Evolutionary conservation across 2,888 invertebrate genomes (phyloP).

Genomic region (Saturnia japonica): DNA sequence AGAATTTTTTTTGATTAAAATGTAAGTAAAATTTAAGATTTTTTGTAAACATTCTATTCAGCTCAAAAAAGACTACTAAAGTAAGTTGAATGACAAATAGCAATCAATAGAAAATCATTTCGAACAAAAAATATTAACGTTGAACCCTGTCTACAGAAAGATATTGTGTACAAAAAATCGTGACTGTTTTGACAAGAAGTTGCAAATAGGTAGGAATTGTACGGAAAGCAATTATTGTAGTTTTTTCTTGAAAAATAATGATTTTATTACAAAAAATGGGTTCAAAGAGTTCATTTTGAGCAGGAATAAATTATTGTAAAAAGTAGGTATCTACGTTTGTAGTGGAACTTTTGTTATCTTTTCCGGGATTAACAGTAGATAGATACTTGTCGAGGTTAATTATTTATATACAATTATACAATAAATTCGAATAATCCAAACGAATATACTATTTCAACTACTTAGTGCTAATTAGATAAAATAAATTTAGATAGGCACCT

Average conservation of each 20-base stretch:
- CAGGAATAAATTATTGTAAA: constrained; percentile 9
- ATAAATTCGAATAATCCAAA: neutral
- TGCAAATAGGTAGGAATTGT: neutral
- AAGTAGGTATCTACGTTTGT: constrained; percentile 13
- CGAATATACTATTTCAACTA: neutral
- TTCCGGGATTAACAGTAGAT: neutral
- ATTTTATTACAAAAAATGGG: constrained; percentile 20
- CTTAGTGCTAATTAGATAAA: neutral
- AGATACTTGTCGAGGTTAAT: neutral
- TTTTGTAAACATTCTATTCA: neutral
- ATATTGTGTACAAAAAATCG: constrained; percentile 26
- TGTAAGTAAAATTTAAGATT: neutral
- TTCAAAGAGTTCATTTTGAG: constrained; percentile 3
- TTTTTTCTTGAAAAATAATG: constrained; percentile 25
- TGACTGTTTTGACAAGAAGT: constrained; percentile 24
- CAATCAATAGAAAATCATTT: neutral
- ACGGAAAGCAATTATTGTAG: constrained; percentile 23
- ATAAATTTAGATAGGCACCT: neutral
- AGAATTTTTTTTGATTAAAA: neutral
- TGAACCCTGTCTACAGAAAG: neutral
- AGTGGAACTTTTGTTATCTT: neutral
- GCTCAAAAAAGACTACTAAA: neutral
- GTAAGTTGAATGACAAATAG: neutral
- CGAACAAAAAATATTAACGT: neutral
- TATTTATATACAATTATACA: neutral